A percentile compares a stretch with the other conserved stretches of the same genome.
These are phyloP conservation scores for Istiophorus platypterus DNA, from an alignment of 2,113 vertebrate species.

Conservation along the genomic window DNA sequence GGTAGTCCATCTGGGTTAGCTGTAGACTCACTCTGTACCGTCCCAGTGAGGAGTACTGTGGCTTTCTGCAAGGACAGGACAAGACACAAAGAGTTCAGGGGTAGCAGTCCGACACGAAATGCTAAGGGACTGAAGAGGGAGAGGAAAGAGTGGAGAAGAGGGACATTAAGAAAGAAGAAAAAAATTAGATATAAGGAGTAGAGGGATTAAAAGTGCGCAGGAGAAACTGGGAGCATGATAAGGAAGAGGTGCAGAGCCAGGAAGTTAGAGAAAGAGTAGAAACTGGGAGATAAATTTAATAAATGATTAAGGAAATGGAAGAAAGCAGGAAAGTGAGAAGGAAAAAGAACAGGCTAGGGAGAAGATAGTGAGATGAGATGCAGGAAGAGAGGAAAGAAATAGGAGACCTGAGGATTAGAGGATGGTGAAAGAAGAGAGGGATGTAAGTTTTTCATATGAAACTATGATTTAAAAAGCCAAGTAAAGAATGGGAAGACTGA, in stretches of 20 bases:
- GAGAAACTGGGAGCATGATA: constrained; percentile 8
- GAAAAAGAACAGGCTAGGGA: constrained; percentile 17
- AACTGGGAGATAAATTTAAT: constrained; percentile 10
- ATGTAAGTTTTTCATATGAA: constrained; percentile 6
- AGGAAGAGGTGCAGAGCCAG: background rate
- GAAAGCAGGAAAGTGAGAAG: constrained; percentile 17
- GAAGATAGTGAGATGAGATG: background rate
- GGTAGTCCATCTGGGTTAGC: constrained; percentile 65
- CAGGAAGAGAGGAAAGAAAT: constrained; percentile 1
- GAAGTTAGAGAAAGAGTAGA: constrained; percentile 17
- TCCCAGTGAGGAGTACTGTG: constrained; percentile 23
- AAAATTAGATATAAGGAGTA: background rate
- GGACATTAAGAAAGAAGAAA: background rate
- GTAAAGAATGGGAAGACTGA: background rate
- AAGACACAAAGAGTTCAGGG: constrained; percentile 39
- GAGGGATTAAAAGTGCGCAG: background rate
- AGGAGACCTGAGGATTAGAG: constrained; percentile 1
- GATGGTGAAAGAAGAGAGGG: constrained; percentile 25
- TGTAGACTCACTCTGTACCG: constrained; percentile 42
- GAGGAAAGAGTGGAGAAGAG: background rate
- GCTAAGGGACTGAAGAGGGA: background rate
- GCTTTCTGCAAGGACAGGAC: constrained; percentile 56
- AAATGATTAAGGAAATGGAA: background rate
- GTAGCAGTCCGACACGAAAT: constrained; percentile 23
- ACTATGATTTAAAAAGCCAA: constrained; percentile 8